Conservation (phyloP, 2,888 invertebrate genomes). For the Toxonevra muliebris region DNA sequence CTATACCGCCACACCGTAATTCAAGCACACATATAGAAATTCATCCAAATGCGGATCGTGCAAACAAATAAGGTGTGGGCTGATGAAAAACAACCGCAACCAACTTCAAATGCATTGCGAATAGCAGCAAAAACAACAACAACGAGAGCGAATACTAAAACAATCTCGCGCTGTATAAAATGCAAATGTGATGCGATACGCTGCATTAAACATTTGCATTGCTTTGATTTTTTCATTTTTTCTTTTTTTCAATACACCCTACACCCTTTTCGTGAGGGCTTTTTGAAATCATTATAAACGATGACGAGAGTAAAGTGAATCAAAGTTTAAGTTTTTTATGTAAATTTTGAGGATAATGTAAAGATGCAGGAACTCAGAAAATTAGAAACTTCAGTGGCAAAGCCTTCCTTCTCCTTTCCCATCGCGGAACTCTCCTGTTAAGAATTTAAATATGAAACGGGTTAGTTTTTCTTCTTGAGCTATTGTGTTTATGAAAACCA, state of each 20-base stretch:
- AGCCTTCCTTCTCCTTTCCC: too few relatives aligned
- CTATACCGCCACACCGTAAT: not conserved
- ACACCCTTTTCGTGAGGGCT: too few relatives aligned
- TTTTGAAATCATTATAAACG: too few relatives aligned
- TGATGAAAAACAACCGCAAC: slow-evolving; percentile 33
- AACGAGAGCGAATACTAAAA: slow-evolving; percentile 17
- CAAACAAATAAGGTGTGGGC: slow-evolving; percentile 44
- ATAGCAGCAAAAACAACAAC: slow-evolving; percentile 30
- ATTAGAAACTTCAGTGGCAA: too few relatives aligned
- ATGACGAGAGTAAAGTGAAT: too few relatives aligned
- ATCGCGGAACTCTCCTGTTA: too few relatives aligned
- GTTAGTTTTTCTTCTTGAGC: too few relatives aligned
- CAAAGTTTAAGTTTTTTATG: too few relatives aligned
- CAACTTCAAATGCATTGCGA: slow-evolving; percentile 22
- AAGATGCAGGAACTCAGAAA: too few relatives aligned
- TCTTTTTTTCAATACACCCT: not conserved
- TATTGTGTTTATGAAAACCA: too few relatives aligned
- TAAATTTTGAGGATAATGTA: too few relatives aligned
- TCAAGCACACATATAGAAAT: slow-evolving; percentile 3
- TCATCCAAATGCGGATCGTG: slow-evolving; percentile 12
- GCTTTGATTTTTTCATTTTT: slow-evolving; percentile 36
- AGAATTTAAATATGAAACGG: too few relatives aligned
- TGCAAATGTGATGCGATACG: slow-evolving; percentile 42
- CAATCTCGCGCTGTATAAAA: slow-evolving; percentile 32
- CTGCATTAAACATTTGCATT: slow-evolving; percentile 43